Conservation (phyloP, 2,888 invertebrate species). For the Lysandra coridon region DNA sequence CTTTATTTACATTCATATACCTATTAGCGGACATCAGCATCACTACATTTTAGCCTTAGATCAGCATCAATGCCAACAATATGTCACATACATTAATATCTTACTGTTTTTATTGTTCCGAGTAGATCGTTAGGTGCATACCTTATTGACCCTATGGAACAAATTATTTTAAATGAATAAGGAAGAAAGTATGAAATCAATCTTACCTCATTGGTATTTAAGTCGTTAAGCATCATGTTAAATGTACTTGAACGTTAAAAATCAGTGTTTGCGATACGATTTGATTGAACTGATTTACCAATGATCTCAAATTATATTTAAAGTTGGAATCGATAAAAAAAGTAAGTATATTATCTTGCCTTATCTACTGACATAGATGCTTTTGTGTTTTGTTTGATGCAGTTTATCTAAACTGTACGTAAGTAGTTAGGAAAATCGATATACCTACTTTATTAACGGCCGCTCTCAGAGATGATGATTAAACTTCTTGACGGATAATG, state of each 20-base stretch:
- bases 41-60: too few species aligned
- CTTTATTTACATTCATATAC: too few species aligned
- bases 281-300: neutral
- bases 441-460: too few species aligned
- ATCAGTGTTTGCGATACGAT: neutral
- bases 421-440: too few species aligned
- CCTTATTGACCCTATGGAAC: neutral
- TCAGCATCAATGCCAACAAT: too few species aligned
- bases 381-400: neutral
- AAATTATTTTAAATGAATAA: neutral
- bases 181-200: neutral
- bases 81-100: too few species aligned
- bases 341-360: neutral
- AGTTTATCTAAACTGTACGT: neutral
- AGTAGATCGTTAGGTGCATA: too few species aligned
- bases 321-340: slow-evolving; percentile 23
- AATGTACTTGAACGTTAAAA: neutral
- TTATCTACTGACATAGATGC: slow-evolving; percentile 7
- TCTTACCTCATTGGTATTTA: neutral
- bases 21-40: too few species aligned
- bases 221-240: neutral
- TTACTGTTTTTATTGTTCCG: too few species aligned
- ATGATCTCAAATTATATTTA: neutral
- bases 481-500: too few species aligned
- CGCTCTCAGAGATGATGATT: too few species aligned